Evolutionary conservation across 2,113 vertebrate species (phyloP), one percentile per base, ranked within the genome.

Genomic region (Pelvicachromis taeniatus): DNA sequence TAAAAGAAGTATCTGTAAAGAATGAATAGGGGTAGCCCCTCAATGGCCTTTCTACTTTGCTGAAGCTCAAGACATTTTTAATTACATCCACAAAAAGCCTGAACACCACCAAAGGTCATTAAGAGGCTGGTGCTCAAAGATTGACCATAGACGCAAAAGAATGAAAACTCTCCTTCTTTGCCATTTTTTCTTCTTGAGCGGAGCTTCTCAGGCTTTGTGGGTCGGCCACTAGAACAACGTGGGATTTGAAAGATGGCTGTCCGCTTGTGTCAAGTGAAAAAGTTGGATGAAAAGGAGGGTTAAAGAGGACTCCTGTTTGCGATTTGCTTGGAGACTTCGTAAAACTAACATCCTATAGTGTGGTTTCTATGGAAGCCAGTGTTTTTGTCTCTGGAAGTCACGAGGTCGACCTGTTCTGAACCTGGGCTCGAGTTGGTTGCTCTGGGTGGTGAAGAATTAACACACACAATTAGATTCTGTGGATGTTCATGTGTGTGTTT

Each of bases 361-460:
- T 21, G 54, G 85, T 90, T 92, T 88, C 81, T 92, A 88, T 90
- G 89, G 94, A 92, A 80, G 84, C 89, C 80, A 63, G 31, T 12
- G 82, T 89, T 91, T 94, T 92, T 95, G 90, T 94, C 87, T 68
- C n/a, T 19, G 68, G 77, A 81, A 92, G 92, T 92, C 92, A 91
- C 80, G 83, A 91, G 93, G 94, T 94, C 91, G 87, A 75, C 83
- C 75, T 61, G 85, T 87, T 90, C 91, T 91, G 82, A 82, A 86
- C 80, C 82, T 21, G 31, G 86, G 83, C 61, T 90, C 38, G 65
- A 79, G 84, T 91, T 87, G 84, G 81, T 56, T 87, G 70, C 88
- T 87, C 82, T 52, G 33, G 31, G 54, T 75, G 55, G 48, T 87
- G 83, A 92, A 94, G 19, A 65, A 65, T 65, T 65, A 65, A 65